phyloP scores from a whole-genome alignment of 2,888 invertebrate species.

The Melitaea athalia region DNA sequence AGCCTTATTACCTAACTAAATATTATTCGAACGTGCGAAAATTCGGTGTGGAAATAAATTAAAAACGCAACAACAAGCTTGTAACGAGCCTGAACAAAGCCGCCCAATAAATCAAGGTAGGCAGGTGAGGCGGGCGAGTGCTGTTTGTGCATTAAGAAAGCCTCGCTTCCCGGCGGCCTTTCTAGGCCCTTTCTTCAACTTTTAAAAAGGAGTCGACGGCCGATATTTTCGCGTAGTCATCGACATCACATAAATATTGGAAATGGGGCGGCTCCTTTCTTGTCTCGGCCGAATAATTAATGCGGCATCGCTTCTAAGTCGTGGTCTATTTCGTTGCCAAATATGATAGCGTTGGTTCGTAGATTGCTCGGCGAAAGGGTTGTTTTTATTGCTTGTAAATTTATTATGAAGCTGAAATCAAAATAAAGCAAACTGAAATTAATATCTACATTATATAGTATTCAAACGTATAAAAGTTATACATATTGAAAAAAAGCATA shows the following conservation, averaged over 20 bases:
- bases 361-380: slow-evolving; percentile 15
- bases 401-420: neutral
- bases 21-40: slow-evolving; percentile 69
- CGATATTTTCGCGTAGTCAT: slow-evolving; percentile 81
- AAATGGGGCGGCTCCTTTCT: slow-evolving; percentile 81
- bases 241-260: slow-evolving; percentile 83
- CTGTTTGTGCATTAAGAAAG: slow-evolving; percentile 81
- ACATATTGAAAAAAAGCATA: neutral
- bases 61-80: slow-evolving; percentile 82
- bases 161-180: slow-evolving; percentile 76
- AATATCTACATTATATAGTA: too few relatives aligned
- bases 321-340: slow-evolving; percentile 73
- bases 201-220: slow-evolving; percentile 82
- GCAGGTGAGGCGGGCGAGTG: slow-evolving; percentile 75
- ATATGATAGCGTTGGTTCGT: slow-evolving; percentile 60
- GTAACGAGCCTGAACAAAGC: slow-evolving; percentile 80
- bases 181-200: slow-evolving; percentile 78
- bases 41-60: slow-evolving; percentile 78
- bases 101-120: slow-evolving; percentile 78
- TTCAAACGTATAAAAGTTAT: too few relatives aligned
- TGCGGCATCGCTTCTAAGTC: slow-evolving; percentile 75
- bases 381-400: slow-evolving; percentile 19
- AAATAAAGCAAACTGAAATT: neutral
- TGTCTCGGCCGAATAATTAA: slow-evolving; percentile 80
- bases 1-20: slow-evolving; percentile 73